A percentile compares a stretch with the other conserved stretches of the same genome.
Evolutionary conservation across 1,140 invertebrate genomes (phyloP).

Genomic region (Bombus pascuorum): DNA sequence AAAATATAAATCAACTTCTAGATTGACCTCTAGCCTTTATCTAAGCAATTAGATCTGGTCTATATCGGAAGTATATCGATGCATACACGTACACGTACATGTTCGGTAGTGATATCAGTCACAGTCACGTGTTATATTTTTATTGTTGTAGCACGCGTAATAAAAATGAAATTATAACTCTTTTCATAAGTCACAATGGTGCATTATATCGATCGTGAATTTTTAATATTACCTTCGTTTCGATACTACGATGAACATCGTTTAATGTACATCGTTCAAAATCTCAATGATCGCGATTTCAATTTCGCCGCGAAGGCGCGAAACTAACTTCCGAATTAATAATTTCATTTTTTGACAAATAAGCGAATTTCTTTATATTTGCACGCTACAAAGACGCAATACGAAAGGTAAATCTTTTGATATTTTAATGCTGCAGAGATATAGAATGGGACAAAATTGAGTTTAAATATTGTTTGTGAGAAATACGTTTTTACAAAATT

Average conservation of each 20-base stretch:
- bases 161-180: neutral
- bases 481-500: neutral
- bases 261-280: neutral
- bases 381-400: too few species aligned
- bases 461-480: neutral
- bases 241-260: too few species aligned
- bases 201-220: neutral
- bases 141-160: neutral
- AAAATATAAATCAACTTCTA: slow-evolving; percentile 47
- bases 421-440: neutral
- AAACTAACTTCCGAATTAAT: neutral
- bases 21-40: slow-evolving; percentile 46
- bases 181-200: neutral
- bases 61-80: slow-evolving; percentile 23
- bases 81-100: slow-evolving; percentile 9
- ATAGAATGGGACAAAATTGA: neutral
- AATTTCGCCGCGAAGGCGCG: neutral
- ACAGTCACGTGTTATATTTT: slow-evolving; percentile 30
- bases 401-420: neutral
- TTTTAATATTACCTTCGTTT: neutral
- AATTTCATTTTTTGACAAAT: neutral
- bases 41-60: slow-evolving; percentile 42
- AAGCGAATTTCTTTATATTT: neutral
- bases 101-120: slow-evolving; percentile 22
- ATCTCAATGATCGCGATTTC: neutral